Base-by-base conservation (phyloP, 2,113 vertebrate genomes). In the Pituophis catenifer region DNA sequence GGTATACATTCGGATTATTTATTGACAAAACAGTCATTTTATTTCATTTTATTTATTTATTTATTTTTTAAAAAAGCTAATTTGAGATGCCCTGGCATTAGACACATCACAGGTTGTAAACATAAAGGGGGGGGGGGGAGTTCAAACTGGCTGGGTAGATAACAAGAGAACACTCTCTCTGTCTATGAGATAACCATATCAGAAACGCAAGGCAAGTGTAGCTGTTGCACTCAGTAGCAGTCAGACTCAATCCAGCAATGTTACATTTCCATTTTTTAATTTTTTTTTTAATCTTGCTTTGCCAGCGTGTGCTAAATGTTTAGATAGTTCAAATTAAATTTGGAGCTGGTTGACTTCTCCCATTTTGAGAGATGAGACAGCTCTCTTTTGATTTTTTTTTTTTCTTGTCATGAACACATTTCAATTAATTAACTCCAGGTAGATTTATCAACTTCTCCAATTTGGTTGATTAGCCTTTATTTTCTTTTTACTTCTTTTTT, bases 1-100 rank as follows among this genome's bases (percentile, higher is more conserved):
- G 33, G 89, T 52, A 1, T 50, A 2, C 50, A 88, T 8, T 21
- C 94, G 59, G 3, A 91, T 91, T 94, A 93, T 62, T 94, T 92
- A 93, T 11, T 92, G 55, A 38, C 91, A 92, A 90, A 2, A 93
- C 24, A 88, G 81, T 54, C 90, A 53, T 23, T 3, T 70, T n/a
- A n/a, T 70, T 70, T 70, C 5, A 65, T 65, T 65, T n/a, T 2
- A 23, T 58, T 58, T n/a, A n/a, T n/a, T 38, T 38, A 1, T 38
- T 38, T 38, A 38, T 38, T 23, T 81, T 88, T 59, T 50, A 53
- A 53, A 23, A 75, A 38, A 8, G n/a, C 65, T 88, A 92, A 92
- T 88, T 91, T 12, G 17, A 93, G 44, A 94, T 95, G 95, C 9
- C 86, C 0, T 88, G 50, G 5, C 0, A 2, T 29, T 58, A 93